These are phyloP conservation scores for Nemoura dubitans DNA, from an alignment of 2,888 invertebrate genomes.

Conservation along the genomic window DNA sequence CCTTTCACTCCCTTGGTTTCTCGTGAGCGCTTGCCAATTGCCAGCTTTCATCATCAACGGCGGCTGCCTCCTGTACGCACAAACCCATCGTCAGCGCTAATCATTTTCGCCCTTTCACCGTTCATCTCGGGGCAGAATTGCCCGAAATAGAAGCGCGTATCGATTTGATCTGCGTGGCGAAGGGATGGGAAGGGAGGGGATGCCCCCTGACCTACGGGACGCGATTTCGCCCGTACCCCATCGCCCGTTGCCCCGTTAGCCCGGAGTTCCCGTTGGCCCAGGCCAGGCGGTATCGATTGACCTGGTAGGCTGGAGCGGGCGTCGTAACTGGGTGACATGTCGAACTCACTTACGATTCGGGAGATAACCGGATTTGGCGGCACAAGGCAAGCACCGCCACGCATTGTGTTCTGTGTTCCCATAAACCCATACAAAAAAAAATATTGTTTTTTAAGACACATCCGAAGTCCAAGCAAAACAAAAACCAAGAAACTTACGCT, in stretches of 20 bases:
- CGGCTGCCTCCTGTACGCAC: too few relatives aligned
- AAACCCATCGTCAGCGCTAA: neutral
- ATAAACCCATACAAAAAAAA: too few relatives aligned
- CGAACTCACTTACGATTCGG: neutral
- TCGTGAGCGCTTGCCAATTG: neutral
- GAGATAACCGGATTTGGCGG: neutral
- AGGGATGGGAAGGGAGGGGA: neutral
- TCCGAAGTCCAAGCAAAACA: too few relatives aligned
- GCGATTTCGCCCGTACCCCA: neutral
- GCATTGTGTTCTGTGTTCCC: too few relatives aligned
- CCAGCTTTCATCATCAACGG: neutral
- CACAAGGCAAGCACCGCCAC: too few relatives aligned
- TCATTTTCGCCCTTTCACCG: too few relatives aligned
- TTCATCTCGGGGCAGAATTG: too few relatives aligned
- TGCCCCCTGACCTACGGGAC: conserved; percentile 36
- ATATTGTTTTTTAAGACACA: too few relatives aligned
- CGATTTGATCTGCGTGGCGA: neutral
- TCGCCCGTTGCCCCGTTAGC: too few relatives aligned
- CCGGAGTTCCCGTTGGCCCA: too few relatives aligned
- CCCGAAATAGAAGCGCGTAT: neutral
- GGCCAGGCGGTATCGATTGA: conserved; percentile 26
- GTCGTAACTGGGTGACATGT: neutral
- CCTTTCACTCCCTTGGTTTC: neutral
- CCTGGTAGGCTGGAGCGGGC: neutral
- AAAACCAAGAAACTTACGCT: too few relatives aligned